Percentiles rank a stretch among this genome's conserved stretches.
phyloP scores from a whole-genome alignment of 1,140 invertebrate species.

The Hirudo medicinalis region DNA sequence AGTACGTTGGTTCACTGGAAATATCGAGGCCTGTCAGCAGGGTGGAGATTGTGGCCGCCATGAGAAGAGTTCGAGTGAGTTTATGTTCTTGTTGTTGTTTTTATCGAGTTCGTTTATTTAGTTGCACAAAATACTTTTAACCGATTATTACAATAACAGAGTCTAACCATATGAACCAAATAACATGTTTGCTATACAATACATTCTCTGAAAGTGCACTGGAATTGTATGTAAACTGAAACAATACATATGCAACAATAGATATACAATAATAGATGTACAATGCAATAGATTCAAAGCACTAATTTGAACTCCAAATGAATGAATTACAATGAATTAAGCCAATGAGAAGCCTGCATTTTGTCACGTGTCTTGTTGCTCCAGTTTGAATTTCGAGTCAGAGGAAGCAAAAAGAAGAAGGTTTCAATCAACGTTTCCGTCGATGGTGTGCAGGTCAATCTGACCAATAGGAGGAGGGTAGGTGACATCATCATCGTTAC shows the following conservation, averaged over 20 bases:
- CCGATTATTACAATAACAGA: too few species aligned
- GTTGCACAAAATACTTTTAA: too few species aligned
- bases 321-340: too few species aligned
- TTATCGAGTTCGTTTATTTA: too few species aligned
- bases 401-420: slow-evolving; percentile 92
- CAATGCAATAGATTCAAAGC: too few species aligned
- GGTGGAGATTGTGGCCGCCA: slow-evolving; percentile 93
- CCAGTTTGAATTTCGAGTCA: slow-evolving; percentile 95
- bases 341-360: neutral
- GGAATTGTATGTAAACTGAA: too few species aligned
- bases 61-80: slow-evolving; percentile 89
- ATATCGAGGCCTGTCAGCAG: slow-evolving; percentile 83
- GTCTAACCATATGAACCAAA: too few species aligned
- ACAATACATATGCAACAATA: too few species aligned
- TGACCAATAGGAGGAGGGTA: slow-evolving; percentile 60
- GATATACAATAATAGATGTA: too few species aligned
- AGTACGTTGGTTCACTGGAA: slow-evolving; percentile 95
- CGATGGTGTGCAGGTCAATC: slow-evolving; percentile 74
- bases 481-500: slow-evolving; percentile 28
- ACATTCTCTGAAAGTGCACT: too few species aligned
- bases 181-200: too few species aligned
- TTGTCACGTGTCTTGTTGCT: slow-evolving; percentile 41
- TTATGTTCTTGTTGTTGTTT: neutral
- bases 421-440: slow-evolving; percentile 85
- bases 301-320: too few species aligned